Percentiles rank a stretch among this genome's conserved stretches.
phyloP scores from a whole-genome alignment of 2,888 invertebrate genomes.

The Girardia tigrina region DNA sequence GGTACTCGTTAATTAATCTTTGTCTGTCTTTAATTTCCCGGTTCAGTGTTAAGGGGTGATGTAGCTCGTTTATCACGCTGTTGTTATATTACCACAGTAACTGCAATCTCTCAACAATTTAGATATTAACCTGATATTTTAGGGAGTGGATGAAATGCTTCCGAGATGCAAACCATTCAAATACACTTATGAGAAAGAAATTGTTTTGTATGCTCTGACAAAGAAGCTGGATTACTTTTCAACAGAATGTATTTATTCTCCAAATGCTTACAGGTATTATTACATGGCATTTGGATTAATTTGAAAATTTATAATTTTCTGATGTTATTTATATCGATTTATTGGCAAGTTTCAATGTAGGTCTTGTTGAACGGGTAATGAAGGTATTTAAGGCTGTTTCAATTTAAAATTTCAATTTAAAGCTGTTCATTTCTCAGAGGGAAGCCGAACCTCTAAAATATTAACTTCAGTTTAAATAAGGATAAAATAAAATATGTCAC shows the following conservation, averaged over 20 bases:
- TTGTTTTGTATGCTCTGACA: slow-evolving; percentile 65
- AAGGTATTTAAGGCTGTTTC: no score
- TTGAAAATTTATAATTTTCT: slow-evolving; percentile 9
- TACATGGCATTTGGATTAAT: no score
- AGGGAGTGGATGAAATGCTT: slow-evolving; percentile 70
- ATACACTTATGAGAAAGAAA: slow-evolving; percentile 94
- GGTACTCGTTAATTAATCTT: slow-evolving; percentile 43
- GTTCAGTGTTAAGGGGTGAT: slow-evolving; percentile 70
- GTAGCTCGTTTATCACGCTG: slow-evolving; percentile 79
- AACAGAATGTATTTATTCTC: slow-evolving; percentile 94
- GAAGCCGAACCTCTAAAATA: no score
- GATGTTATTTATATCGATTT: no score
- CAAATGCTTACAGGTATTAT: slow-evolving; percentile 74
- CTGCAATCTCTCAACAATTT: slow-evolving; percentile 35
- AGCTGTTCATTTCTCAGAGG: no score
- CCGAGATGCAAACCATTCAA: slow-evolving; percentile 87
- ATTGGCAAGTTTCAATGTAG: no score
- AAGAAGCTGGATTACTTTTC: slow-evolving; percentile 81
- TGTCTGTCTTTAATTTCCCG: neutral
- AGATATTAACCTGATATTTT: slow-evolving; percentile 36
- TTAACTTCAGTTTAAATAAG: no score
- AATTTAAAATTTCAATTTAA: no score
- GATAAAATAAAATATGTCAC: no score
- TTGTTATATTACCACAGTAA: slow-evolving; percentile 73
- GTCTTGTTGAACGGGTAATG: no score